These are phyloP conservation scores for Macrotrachela quadricornifera DNA, from an alignment of 1,140 invertebrate species.

Conservation along the genomic window DNA sequence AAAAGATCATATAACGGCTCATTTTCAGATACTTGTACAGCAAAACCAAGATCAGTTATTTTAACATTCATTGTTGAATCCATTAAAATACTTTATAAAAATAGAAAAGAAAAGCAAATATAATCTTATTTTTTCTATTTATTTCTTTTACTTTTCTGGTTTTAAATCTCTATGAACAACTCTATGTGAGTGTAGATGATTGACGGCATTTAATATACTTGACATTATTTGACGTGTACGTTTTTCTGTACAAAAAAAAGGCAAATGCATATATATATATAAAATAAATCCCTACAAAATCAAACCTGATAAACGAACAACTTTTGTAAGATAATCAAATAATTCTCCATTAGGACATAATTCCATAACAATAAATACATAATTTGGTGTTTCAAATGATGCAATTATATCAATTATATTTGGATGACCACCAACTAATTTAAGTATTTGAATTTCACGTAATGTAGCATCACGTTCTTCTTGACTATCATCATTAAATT, in stretches of 20 bases:
- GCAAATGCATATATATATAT: neutral
- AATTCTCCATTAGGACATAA: constrained; percentile 83
- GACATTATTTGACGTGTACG: constrained; percentile 18
- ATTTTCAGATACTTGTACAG: constrained; percentile 47
- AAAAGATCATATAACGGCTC: constrained; percentile 52
- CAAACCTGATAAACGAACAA: constrained; percentile 91
- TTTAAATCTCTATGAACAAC: constrained; percentile 32
- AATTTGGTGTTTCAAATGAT: constrained; percentile 1
- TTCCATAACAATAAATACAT: constrained; percentile 9
- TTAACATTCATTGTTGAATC: constrained; percentile 90
- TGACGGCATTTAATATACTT: constrained; percentile 26
- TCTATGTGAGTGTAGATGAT: constrained; percentile 22
- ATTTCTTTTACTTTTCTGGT: constrained; percentile 10
- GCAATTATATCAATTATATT: constrained; percentile 46
- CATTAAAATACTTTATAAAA: constrained; percentile 89
- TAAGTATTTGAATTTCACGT: constrained; percentile 74
- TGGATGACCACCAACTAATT: constrained; percentile 72
- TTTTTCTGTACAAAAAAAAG: no score
- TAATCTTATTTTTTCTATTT: no score
- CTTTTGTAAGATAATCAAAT: constrained; percentile 90
- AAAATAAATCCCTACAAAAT: constrained; percentile 51
- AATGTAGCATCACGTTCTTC: constrained; percentile 37
- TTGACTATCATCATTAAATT: constrained; percentile 68
- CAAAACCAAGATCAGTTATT: constrained; percentile 97
- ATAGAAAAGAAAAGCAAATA: constrained; percentile 12